Percentiles rank a stretch among this genome's conserved stretches.
These are phyloP conservation scores for Tachysurus vachellii DNA, from an alignment of 2,113 vertebrate species.

Conservation along the genomic window DNA sequence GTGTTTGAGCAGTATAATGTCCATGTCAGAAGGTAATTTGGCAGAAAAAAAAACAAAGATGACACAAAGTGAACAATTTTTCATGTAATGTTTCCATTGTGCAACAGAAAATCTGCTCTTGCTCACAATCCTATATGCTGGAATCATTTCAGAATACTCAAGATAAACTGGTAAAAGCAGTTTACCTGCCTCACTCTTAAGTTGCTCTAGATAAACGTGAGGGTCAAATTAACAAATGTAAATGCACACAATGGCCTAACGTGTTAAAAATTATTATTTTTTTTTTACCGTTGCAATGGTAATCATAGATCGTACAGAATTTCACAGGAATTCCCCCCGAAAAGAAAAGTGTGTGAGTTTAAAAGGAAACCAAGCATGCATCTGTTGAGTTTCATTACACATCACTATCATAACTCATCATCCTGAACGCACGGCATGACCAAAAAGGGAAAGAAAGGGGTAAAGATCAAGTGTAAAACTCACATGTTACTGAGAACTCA, in stretches of 20 bases:
- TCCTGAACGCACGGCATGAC: background rate
- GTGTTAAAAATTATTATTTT: background rate
- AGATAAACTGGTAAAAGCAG: conserved; percentile 5
- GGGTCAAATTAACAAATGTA: background rate
- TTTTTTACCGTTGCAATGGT: background rate
- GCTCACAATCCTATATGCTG: background rate
- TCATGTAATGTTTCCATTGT: background rate
- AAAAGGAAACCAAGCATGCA: background rate
- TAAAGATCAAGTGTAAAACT: conserved; percentile 9
- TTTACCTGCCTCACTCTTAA: background rate
- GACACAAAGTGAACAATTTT: background rate
- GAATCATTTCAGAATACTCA: background rate
- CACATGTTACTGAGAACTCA: conserved; percentile 2
- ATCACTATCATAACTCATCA: conserved; percentile 8
- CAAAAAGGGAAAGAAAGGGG: background rate
- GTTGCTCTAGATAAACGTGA: background rate
- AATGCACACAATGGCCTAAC: background rate
- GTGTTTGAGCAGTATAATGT: background rate
- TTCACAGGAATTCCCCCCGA: background rate
- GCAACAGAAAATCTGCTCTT: background rate
- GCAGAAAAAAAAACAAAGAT: background rate
- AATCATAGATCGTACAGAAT: background rate
- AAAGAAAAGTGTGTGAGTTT: background rate
- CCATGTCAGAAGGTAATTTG: background rate
- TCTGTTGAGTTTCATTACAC: conserved; percentile 12